Percentiles rank a stretch among this genome's conserved stretches.
Conservation (phyloP, 2,888 invertebrate genomes). For the Monopis laevigella region DNA sequence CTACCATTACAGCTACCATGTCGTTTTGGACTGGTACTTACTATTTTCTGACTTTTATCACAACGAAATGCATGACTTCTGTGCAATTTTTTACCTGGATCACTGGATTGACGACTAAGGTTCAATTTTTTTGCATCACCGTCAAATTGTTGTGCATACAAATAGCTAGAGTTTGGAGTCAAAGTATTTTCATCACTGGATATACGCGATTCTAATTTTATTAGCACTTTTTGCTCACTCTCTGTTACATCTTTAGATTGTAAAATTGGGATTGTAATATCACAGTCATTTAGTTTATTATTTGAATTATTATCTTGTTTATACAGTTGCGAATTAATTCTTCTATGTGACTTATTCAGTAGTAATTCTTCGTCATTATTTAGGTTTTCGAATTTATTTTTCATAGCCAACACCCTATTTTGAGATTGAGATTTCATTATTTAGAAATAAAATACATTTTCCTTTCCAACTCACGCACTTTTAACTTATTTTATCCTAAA, state of each 20-base stretch:
- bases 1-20: slow-evolving; percentile 49
- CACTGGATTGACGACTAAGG: slow-evolving; percentile 52
- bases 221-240: neutral
- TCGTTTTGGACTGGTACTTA: slow-evolving; percentile 40
- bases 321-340: slow-evolving; percentile 24
- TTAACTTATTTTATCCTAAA: too few species aligned
- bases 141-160: slow-evolving; percentile 34
- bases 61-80: slow-evolving; percentile 69
- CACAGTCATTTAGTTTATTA: slow-evolving; percentile 8
- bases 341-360: neutral
- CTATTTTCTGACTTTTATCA: slow-evolving; percentile 50
- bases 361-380: slow-evolving; percentile 35
- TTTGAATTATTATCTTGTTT: slow-evolving; percentile 11
- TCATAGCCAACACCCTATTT: slow-evolving; percentile 71
- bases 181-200: slow-evolving; percentile 26
- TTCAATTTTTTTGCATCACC: slow-evolving; percentile 37
- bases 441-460: slow-evolving; percentile 25
- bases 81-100: slow-evolving; percentile 65
- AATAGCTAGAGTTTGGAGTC: slow-evolving; percentile 46
- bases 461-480: too few species aligned
- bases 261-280: neutral
- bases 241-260: neutral
- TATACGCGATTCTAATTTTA: slow-evolving; percentile 24
- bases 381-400: slow-evolving; percentile 70
- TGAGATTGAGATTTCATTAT: slow-evolving; percentile 56